Evolutionary conservation across 2,113 vertebrate genomes (phyloP).

Genomic region (Acanthisitta chloris): DNA sequence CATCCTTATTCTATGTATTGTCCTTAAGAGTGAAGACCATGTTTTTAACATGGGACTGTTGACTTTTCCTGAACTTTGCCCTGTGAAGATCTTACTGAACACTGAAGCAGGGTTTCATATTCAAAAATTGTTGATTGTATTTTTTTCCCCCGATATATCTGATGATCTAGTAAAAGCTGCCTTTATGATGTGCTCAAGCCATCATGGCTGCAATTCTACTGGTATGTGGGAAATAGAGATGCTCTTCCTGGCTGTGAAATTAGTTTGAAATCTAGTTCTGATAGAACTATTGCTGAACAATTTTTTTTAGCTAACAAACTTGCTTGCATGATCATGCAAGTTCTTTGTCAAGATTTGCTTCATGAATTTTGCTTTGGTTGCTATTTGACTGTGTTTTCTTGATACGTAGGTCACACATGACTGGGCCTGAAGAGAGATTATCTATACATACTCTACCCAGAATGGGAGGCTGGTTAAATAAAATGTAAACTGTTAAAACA

Average conservation of each 20-base stretch:
- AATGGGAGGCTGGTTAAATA: neutral
- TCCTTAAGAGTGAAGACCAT: neutral
- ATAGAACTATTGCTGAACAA: neutral
- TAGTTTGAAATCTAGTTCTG: neutral
- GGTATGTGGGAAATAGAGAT: neutral
- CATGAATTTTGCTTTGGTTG: neutral
- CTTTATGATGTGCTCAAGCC: neutral
- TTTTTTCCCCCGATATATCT: neutral
- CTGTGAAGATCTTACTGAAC: neutral
- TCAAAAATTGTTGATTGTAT: neutral
- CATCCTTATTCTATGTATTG: neutral
- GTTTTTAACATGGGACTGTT: neutral
- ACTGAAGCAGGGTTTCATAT: neutral
- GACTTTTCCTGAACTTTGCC: neutral
- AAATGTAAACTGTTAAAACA: conserved; percentile 1
- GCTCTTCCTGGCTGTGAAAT: neutral
- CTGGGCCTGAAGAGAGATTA: neutral
- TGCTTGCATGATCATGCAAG: neutral
- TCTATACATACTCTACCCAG: neutral
- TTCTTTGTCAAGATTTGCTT: neutral
- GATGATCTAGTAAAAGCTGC: neutral
- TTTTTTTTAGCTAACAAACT: neutral
- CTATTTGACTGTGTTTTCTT: neutral
- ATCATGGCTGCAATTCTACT: neutral
- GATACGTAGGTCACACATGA: neutral